Evolutionary conservation across 2,797 vertebrate species (phyloP), one percentile per base, ranked within the genome.

Genomic region (Enteromius viviparus): DNA sequence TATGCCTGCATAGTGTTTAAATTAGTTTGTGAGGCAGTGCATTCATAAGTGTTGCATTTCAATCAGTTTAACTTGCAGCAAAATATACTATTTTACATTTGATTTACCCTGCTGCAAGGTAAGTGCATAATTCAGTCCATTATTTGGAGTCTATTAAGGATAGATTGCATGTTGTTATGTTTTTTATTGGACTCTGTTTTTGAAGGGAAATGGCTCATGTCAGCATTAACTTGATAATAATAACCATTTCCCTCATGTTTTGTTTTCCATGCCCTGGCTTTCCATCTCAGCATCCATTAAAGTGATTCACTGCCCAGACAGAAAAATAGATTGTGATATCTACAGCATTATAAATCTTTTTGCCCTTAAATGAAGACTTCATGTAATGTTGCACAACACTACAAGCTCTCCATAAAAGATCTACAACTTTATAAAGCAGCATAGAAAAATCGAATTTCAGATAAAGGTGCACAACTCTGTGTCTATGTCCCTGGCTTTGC

Each of bases 21-120:
- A 78, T 86, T 66, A 58, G 65, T 70, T 84, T 84, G 29, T 37
- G 21, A 60, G 29, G 0, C 4, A 74, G 80, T 81, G 60, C 34
- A 69, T 58, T 84, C 86, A 78, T 81, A 68, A 80, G 84, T 81
- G 78, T 78, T 87, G 64, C 74, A 82, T 87, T 90, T 88, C 45
- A 89, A 90, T 88, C 76, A 80, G 37, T 88, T 90, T 87, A 88
- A 86, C 77, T 89, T 85, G 51, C 78, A 76, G 82, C 68, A 29
- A 83, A 74, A 75, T 47, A 11, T 60, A 32, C 85, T 75, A 82
- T 89, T 92, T 87, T 81, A 84, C 83, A 88, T 87, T 88, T 88
- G 80, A 89, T 91, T 90, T 84, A 81, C 74, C 82, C 80, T 84
- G 80, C 84, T 15, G 78, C 3, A 19, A 86, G 75, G 82, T 81